A percentile compares a stretch with the other conserved stretches of the same genome.
phyloP scores from a whole-genome alignment of 2,888 invertebrate species.

The Lumbricus terrestris region DNA sequence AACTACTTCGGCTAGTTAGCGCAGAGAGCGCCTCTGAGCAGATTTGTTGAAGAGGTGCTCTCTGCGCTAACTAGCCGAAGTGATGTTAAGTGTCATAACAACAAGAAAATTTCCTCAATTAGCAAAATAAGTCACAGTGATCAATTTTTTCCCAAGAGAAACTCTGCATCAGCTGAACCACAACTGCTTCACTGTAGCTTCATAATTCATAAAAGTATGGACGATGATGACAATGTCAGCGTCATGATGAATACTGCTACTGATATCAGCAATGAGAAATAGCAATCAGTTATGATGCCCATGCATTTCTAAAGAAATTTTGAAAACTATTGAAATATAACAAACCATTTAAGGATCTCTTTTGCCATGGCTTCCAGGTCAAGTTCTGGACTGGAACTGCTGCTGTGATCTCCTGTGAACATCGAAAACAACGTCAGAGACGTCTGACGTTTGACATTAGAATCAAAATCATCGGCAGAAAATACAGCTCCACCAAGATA shows the following conservation, averaged over 20 bases:
- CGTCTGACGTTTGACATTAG: background rate
- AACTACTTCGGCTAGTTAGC: too few relatives aligned
- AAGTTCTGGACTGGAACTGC: conserved; percentile 45
- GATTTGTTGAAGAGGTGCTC: too few relatives aligned
- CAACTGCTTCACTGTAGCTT: background rate
- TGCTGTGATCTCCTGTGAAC: background rate
- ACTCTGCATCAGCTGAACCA: background rate
- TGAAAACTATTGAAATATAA: background rate
- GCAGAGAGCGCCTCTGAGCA: too few relatives aligned
- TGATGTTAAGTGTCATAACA: too few relatives aligned
- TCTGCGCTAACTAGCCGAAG: too few relatives aligned
- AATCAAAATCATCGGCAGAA: background rate
- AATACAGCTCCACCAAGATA: background rate
- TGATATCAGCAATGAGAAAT: background rate
- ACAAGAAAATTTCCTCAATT: too few relatives aligned
- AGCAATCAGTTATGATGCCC: background rate
- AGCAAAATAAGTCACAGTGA: too few relatives aligned
- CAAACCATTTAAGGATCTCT: conserved; percentile 58
- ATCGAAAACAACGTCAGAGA: background rate
- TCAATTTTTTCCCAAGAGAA: background rate
- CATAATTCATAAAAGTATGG: background rate
- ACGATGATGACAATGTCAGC: background rate
- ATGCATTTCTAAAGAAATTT: background rate
- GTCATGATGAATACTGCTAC: background rate
- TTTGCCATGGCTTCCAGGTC: conserved; percentile 56